Percentiles rank a stretch among this genome's conserved stretches.
These are phyloP conservation scores for Myathropa florea DNA, from an alignment of 2,888 invertebrate genomes.

Conservation along the genomic window DNA sequence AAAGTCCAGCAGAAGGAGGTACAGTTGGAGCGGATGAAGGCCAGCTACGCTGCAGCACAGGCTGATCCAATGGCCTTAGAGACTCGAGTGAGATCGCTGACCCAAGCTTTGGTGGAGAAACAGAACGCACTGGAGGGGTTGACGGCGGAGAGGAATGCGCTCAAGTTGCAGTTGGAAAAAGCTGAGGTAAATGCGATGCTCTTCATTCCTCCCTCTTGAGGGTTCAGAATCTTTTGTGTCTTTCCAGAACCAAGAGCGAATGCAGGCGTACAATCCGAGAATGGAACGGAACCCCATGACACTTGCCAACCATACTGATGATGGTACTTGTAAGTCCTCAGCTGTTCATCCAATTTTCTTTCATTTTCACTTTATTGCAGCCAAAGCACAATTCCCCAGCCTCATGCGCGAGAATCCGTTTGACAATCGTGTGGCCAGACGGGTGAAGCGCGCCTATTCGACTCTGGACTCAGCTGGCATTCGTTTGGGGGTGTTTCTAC, in stretches of 20 bases:
- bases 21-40: slow-evolving; percentile 81
- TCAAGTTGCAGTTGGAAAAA: slow-evolving; percentile 91
- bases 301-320: slow-evolving; percentile 85
- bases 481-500: slow-evolving; percentile 88
- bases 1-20: slow-evolving; percentile 80
- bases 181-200: slow-evolving; percentile 83
- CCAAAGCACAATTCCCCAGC: slow-evolving; percentile 85
- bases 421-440: slow-evolving; percentile 87
- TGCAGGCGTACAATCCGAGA: slow-evolving; percentile 82
- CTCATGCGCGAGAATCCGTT: slow-evolving; percentile 88
- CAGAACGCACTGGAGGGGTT: slow-evolving; percentile 92
- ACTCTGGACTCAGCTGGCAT: slow-evolving; percentile 89
- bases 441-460: slow-evolving; percentile 89
- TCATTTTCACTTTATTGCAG: slow-evolving; percentile 76
- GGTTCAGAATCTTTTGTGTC: slow-evolving; percentile 41
- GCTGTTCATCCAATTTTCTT: background rate
- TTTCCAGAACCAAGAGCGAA: slow-evolving; percentile 82
- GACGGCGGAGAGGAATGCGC: slow-evolving; percentile 92
- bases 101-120: slow-evolving; percentile 91
- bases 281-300: slow-evolving; percentile 76
- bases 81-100: slow-evolving; percentile 83
- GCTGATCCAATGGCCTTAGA: slow-evolving; percentile 72
- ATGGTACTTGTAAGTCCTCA: slow-evolving; percentile 80
- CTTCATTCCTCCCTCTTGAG: background rate
- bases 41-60: slow-evolving; percentile 78